Evolutionary conservation across 2,797 vertebrate genomes (phyloP).

Genomic region (Amblyraja radiata): DNA sequence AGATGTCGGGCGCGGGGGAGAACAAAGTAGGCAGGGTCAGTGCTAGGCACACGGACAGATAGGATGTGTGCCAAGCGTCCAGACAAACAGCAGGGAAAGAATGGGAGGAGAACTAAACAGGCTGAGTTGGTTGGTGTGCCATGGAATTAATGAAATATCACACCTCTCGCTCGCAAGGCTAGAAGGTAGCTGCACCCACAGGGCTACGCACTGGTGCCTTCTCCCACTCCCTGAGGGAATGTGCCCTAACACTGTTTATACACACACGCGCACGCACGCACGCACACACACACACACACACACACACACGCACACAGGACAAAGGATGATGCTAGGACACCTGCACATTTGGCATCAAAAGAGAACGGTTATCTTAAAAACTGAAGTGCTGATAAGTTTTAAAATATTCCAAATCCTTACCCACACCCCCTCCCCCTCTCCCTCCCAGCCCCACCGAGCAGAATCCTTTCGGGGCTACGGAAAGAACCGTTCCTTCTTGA

Average conservation of each 20-base stretch:
- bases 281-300: background rate
- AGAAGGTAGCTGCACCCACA: background rate
- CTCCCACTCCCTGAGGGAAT: background rate
- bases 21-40: no score
- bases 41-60: no score
- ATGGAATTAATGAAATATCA: background rate
- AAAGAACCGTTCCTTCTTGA: background rate
- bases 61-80: no score
- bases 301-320: background rate
- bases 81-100: no score
- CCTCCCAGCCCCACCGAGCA: background rate
- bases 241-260: background rate
- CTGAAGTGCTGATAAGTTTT: background rate
- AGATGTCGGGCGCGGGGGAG: no score
- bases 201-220: background rate
- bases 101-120: background rate
- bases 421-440: no score
- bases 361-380: background rate
- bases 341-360: background rate
- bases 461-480: background rate
- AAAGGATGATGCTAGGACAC: background rate
- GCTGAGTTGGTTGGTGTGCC: background rate
- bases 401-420: background rate
- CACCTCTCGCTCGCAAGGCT: background rate
- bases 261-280: background rate